These are phyloP conservation scores for Callyntrura sp. DNA, from an alignment of 2,888 invertebrate species.

Conservation along the genomic window DNA sequence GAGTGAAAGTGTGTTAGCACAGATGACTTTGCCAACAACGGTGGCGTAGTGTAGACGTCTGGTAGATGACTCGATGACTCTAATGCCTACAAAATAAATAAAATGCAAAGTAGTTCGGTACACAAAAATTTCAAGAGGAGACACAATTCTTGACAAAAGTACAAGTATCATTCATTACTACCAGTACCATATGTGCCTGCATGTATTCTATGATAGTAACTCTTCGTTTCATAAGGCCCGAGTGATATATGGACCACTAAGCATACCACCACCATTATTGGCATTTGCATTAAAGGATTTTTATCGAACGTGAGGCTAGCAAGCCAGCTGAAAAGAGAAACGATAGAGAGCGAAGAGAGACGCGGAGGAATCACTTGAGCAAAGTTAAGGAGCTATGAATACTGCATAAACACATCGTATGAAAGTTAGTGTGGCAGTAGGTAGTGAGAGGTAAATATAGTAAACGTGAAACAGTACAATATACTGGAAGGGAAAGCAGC, in stretches of 20 bases:
- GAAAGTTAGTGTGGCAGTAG: neutral
- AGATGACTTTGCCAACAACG: conserved; percentile 11
- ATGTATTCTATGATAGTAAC: neutral
- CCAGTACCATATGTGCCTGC: neutral
- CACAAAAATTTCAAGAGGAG: neutral
- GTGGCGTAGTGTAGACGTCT: neutral
- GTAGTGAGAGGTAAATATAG: neutral
- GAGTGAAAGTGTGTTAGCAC: conserved; percentile 37
- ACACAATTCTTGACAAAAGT: neutral
- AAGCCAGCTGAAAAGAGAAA: conserved; percentile 15
- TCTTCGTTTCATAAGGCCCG: neutral
- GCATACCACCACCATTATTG: conserved; percentile 51
- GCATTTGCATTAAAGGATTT: conserved; percentile 68
- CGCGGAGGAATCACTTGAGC: neutral
- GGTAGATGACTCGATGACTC: too few species aligned
- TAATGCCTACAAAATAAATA: conserved; percentile 31
- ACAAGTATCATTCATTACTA: neutral
- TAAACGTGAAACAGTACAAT: neutral
- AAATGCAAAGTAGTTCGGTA: conserved; percentile 37
- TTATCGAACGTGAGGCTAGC: conserved; percentile 56
- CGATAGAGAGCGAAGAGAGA: neutral
- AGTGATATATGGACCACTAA: neutral
- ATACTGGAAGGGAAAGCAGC: neutral
- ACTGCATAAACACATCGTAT: neutral
- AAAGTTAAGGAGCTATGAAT: neutral